These are phyloP conservation scores for Melanocharis versteri DNA, from an alignment of 2,113 vertebrate genomes.

Conservation along the genomic window DNA sequence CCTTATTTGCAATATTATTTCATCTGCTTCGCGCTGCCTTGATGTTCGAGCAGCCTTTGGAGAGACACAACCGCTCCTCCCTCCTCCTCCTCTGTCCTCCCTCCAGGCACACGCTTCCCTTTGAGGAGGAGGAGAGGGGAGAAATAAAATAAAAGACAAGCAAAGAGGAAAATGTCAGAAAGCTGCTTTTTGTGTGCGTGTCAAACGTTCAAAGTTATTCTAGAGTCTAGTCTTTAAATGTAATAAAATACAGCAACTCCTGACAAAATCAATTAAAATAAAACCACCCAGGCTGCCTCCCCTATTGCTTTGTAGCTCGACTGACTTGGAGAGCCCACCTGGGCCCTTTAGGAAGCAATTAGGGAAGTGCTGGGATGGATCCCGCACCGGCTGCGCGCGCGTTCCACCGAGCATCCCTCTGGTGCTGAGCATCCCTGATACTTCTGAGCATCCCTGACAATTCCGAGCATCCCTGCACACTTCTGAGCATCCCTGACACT, in stretches of 20 bases:
- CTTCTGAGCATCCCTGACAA: background rate
- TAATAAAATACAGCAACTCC: slow-evolving; percentile 34
- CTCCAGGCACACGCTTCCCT: slow-evolving; percentile 55
- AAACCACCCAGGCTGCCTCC: slow-evolving; percentile 1
- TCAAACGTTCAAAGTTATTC: slow-evolving; percentile 64
- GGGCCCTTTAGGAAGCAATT: slow-evolving; percentile 48
- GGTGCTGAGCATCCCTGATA: background rate
- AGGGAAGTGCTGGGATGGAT: background rate
- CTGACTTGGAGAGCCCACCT: slow-evolving; percentile 41
- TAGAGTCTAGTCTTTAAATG: slow-evolving; percentile 23
- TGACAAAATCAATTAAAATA: slow-evolving; percentile 12
- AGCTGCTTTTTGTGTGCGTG: slow-evolving; percentile 51
- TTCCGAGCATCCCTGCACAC: background rate
- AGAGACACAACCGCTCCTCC: slow-evolving; percentile 32
- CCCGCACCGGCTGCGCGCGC: background rate
- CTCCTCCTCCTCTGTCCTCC: slow-evolving; percentile 55
- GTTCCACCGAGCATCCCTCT: background rate
- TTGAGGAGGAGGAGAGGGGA: slow-evolving; percentile 51
- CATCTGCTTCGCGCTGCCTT: slow-evolving; percentile 30
- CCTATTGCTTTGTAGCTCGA: background rate
- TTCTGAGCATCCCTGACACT: too few species aligned
- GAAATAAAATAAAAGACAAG: slow-evolving; percentile 49
- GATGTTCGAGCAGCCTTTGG: slow-evolving; percentile 45
- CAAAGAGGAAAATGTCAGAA: slow-evolving; percentile 66
- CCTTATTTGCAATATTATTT: slow-evolving; percentile 56